A percentile compares a stretch with the other conserved stretches of the same genome.
Conservation (phyloP, 2,888 invertebrate species). For the Ypsolopha sequella region DNA sequence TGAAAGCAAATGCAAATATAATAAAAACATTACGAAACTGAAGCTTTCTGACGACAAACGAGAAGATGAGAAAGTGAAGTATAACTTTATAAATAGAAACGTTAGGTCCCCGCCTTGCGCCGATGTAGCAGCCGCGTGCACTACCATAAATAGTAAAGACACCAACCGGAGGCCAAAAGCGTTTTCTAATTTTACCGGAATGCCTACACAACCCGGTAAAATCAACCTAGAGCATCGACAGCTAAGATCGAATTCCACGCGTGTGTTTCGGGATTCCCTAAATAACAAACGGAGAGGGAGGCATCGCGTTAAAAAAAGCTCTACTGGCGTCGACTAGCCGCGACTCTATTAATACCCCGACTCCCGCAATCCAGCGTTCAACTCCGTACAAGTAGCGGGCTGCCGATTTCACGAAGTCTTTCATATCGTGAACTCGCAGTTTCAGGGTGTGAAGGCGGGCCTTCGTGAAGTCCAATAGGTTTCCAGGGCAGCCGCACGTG, state of each 20-base stretch:
- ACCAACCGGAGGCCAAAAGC: slow-evolving; percentile 32
- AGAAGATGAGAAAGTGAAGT: background rate
- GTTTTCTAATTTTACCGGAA: slow-evolving; percentile 55
- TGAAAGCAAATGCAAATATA: slow-evolving; percentile 7
- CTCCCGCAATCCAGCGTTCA: background rate
- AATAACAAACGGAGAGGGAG: slow-evolving; percentile 4
- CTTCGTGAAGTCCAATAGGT: no score
- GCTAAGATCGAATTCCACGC: slow-evolving; percentile 1
- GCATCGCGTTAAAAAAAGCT: slow-evolving; percentile 5
- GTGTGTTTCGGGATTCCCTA: background rate
- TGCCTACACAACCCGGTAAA: slow-evolving; percentile 17
- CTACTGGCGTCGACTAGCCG: background rate
- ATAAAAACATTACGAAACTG: slow-evolving; percentile 11
- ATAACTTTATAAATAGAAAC: slow-evolving; percentile 23
- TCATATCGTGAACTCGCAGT: no score
- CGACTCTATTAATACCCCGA: slow-evolving; percentile 1
- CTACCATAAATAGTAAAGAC: slow-evolving; percentile 67
- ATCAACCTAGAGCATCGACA: background rate
- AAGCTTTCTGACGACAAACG: slow-evolving; percentile 10
- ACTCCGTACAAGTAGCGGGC: background rate
- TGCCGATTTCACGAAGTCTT: background rate
- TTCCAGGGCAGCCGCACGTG: no score
- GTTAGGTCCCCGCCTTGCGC: background rate
- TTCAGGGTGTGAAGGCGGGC: no score
- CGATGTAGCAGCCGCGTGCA: slow-evolving; percentile 21